phyloP scores from a whole-genome alignment of 2,113 vertebrate genomes.

The Micronisus gabar region DNA sequence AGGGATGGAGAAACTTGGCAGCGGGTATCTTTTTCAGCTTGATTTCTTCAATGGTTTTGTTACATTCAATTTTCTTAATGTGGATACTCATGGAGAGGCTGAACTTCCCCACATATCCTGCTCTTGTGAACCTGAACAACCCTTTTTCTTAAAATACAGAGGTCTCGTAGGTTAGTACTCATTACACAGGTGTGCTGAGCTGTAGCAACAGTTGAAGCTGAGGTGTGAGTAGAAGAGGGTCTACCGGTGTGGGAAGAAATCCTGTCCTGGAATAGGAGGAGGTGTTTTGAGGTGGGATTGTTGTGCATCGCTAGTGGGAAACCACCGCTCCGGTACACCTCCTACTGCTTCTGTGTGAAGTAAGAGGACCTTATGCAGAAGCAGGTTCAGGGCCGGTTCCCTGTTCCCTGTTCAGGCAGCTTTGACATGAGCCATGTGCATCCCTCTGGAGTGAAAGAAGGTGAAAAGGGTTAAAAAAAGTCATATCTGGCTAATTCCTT shows the following conservation, averaged over 20 bases:
- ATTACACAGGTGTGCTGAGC: not conserved
- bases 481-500: fast-evolving
- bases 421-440: not conserved
- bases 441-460: not conserved
- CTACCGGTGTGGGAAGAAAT: not conserved
- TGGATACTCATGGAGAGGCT: not conserved
- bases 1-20: not conserved
- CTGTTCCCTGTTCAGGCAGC: not conserved
- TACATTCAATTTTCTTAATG: not conserved
- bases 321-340: not conserved
- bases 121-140: not conserved
- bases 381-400: not conserved
- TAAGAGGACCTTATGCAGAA: not conserved
- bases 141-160: not conserved
- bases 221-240: not conserved
- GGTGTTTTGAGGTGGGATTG: not conserved
- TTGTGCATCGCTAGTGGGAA: not conserved
- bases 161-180: not conserved
- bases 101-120: not conserved
- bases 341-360: not conserved
- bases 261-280: not conserved
- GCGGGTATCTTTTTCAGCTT: not conserved
- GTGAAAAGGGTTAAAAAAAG: not conserved
- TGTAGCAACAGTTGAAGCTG: not conserved
- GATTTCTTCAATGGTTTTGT: not conserved